These are phyloP conservation scores for Oryzias dopingdopingensis DNA, from an alignment of 2,797 vertebrate species.

Conservation along the genomic window DNA sequence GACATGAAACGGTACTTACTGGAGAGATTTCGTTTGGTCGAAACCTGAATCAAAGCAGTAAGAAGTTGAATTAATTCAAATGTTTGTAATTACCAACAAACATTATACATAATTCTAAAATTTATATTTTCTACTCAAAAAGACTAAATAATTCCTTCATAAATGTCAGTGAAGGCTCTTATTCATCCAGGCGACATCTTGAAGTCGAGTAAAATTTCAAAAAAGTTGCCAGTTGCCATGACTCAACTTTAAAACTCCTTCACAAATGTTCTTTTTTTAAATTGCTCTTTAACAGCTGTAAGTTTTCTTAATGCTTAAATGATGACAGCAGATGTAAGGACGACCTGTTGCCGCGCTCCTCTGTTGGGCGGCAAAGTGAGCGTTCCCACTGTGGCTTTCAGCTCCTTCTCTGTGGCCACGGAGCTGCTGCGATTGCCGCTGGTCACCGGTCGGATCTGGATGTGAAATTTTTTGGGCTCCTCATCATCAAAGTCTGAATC, in stretches of 20 bases:
- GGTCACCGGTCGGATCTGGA: constrained; percentile 87
- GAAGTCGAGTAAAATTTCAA: no score
- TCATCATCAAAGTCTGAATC: constrained; percentile 94
- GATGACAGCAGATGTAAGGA: neutral
- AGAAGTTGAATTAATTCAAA: neutral
- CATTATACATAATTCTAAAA: no score
- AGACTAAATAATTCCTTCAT: no score
- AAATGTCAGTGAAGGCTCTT: no score
- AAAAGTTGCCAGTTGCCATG: no score
- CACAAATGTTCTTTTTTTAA: no score
- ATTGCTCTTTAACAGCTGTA: neutral
- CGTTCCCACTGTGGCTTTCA: constrained; percentile 86
- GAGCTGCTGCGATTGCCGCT: constrained; percentile 71
- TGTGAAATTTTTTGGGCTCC: constrained; percentile 89
- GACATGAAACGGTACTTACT: constrained; percentile 61
- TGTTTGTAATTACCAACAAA: neutral
- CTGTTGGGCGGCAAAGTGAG: constrained; percentile 86
- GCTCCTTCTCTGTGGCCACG: constrained; percentile 82
- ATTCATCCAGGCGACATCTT: no score
- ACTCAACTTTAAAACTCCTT: no score
- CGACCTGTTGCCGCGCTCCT: constrained; percentile 58
- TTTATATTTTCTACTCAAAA: no score
- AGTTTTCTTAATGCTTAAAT: neutral
- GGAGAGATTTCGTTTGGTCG: constrained; percentile 69
- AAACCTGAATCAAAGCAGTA: constrained; percentile 50